Evolutionary conservation across 1,140 invertebrate species (phyloP).

Genomic region (Colletes latitarsis): DNA sequence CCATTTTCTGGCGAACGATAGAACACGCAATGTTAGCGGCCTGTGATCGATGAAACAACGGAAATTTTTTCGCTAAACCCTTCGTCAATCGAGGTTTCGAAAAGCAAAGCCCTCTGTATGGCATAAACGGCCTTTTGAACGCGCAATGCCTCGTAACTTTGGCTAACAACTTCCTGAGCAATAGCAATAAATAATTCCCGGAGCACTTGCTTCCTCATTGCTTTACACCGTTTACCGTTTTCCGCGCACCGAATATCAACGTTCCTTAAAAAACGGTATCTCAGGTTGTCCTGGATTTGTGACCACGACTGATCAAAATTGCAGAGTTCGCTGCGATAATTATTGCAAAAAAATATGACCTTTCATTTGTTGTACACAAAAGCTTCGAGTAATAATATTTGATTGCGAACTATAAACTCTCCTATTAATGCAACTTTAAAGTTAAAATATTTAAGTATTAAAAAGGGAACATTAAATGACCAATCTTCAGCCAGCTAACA

Average conservation of each 20-base stretch:
- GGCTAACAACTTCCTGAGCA: slow-evolving; percentile 41
- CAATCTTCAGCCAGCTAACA: no score
- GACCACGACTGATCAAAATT: no score
- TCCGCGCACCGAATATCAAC: neutral
- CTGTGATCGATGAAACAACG: slow-evolving; percentile 20
- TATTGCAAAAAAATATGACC: no score
- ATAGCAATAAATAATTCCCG: slow-evolving; percentile 39
- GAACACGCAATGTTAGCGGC: neutral
- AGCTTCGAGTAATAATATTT: no score
- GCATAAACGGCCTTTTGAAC: neutral
- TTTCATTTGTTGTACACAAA: no score
- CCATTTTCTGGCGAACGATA: neutral
- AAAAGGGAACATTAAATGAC: no score
- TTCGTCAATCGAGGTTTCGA: neutral
- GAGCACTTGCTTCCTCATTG: slow-evolving; percentile 38
- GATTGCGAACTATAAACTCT: no score
- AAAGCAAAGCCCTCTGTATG: neutral
- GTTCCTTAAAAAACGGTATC: slow-evolving; percentile 8
- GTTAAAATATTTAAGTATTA: no score
- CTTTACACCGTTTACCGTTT: slow-evolving; percentile 2
- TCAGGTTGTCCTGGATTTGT: slow-evolving; percentile 1
- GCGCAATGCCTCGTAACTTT: slow-evolving; percentile 33
- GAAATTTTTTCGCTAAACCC: slow-evolving; percentile 22
- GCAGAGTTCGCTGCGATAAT: no score
- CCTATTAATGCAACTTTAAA: no score